Conservation (phyloP, 2,888 invertebrate species). For the Acronicta aceris region DNA sequence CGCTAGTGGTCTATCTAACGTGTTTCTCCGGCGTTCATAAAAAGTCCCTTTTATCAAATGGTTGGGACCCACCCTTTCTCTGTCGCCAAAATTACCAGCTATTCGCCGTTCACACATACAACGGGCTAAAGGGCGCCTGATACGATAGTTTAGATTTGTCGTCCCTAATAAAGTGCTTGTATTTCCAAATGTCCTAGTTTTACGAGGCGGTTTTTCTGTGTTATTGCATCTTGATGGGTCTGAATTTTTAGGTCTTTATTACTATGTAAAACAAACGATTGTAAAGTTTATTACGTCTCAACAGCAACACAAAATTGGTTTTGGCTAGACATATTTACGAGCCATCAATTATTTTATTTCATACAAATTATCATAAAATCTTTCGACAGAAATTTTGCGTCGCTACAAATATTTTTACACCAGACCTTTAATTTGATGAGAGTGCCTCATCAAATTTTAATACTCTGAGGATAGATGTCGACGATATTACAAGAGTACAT, state of each 20-base stretch:
- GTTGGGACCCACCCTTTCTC: conserved; percentile 76
- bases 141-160: conserved; percentile 50
- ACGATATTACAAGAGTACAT: conserved; percentile 15
- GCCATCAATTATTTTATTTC: conserved; percentile 7
- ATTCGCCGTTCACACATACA: conserved; percentile 67
- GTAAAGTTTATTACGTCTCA: conserved; percentile 1
- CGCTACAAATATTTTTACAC: conserved; percentile 2
- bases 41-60: conserved; percentile 73
- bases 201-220: conserved; percentile 41
- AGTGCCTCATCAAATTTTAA: conserved; percentile 11
- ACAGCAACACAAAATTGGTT: not conserved
- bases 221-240: conserved; percentile 47
- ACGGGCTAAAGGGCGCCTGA: conserved; percentile 55
- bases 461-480: conserved; percentile 2
- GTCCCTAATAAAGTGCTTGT: conserved; percentile 45
- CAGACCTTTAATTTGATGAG: not conserved
- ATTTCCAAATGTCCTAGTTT: conserved; percentile 42
- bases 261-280: conserved; percentile 4
- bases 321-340: conserved; percentile 13
- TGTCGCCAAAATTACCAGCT: conserved; percentile 79
- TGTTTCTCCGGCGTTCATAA: conserved; percentile 67
- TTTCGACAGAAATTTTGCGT: conserved; percentile 11
- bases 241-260: conserved; percentile 16
- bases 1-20: conserved; percentile 44
- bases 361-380: conserved; percentile 17